Conservation (phyloP, 2,888 invertebrate genomes). For the Leucoptera coffeella region DNA sequence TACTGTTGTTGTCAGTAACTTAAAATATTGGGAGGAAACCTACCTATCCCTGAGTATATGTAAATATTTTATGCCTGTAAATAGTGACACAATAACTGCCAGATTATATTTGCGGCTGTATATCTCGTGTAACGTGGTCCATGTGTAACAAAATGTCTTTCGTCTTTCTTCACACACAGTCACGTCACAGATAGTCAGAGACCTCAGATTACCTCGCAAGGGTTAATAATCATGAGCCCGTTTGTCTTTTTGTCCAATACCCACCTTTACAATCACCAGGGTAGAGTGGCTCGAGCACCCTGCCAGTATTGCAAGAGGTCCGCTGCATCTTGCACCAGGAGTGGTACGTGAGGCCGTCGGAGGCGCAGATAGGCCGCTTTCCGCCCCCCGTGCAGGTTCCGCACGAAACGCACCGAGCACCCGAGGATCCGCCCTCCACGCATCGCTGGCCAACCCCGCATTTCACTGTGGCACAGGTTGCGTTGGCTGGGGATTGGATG, state of each 20-base stretch:
- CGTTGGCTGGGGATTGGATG: slow-evolving; percentile 19
- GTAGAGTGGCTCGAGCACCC: slow-evolving; percentile 66
- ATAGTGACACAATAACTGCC: no score
- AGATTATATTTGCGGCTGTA: no score
- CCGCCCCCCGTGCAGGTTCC: slow-evolving; percentile 22
- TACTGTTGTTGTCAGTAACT: no score
- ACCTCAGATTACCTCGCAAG: no score
- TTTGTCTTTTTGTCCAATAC: not conserved
- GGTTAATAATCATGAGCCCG: no score
- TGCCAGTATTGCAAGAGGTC: slow-evolving; percentile 66
- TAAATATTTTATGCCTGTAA: no score
- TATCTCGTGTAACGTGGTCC: no score
- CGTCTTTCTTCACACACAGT: no score
- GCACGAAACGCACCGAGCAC: slow-evolving; percentile 37
- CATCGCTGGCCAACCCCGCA: slow-evolving; percentile 35
- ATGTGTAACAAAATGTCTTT: no score
- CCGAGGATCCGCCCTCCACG: slow-evolving; percentile 30
- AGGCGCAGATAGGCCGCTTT: slow-evolving; percentile 58
- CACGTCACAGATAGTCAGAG: no score
- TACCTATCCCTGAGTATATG: no score
- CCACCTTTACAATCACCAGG: slow-evolving; percentile 58
- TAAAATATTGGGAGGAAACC: no score
- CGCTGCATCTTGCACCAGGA: slow-evolving; percentile 78
- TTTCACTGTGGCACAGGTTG: slow-evolving; percentile 26
- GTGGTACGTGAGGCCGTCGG: slow-evolving; percentile 66